A percentile compares a stretch with the other conserved stretches of the same genome.
Evolutionary conservation across 2,888 invertebrate species (phyloP).

Genomic region (Eristalinus sepulchralis): DNA sequence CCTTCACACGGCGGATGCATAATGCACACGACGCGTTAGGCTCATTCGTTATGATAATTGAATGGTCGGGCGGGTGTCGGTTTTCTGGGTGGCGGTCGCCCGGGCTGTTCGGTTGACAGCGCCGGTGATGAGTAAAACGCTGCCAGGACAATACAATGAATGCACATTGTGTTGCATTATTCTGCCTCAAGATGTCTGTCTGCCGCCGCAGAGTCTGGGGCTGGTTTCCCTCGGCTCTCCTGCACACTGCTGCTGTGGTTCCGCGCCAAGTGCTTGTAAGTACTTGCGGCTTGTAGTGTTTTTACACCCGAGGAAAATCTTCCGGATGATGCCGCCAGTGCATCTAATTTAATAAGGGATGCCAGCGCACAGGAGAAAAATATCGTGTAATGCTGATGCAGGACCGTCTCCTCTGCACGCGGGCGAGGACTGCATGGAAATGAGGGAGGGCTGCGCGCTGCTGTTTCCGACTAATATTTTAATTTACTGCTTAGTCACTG

Average conservation of each 20-base stretch:
- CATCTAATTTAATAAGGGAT: conserved; percentile 67
- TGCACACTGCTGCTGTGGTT: conserved; percentile 23
- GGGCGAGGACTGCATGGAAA: conserved; percentile 19
- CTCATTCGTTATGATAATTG: conserved; percentile 71
- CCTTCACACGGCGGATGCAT: conserved; percentile 52
- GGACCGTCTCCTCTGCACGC: conserved; percentile 46
- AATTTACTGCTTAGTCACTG: background rate
- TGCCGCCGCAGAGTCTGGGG: conserved; percentile 65
- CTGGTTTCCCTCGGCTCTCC: conserved; percentile 3
- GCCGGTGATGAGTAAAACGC: conserved; percentile 43
- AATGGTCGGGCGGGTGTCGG: conserved; percentile 47
- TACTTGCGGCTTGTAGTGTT: conserved; percentile 44
- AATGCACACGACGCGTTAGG: conserved; percentile 57
- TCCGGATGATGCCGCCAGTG: conserved; percentile 61
- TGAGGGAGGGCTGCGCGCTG: background rate
- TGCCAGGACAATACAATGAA: conserved; percentile 62
- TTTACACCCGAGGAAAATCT: conserved; percentile 50
- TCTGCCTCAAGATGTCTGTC: conserved; percentile 69
- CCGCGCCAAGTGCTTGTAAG: conserved; percentile 49
- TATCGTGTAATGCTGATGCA: conserved; percentile 59
- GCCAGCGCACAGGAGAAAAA: conserved; percentile 21
- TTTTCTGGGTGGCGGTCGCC: conserved; percentile 20
- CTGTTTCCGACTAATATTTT: background rate
- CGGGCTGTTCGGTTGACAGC: background rate
- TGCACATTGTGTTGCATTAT: conserved; percentile 67